phyloP scores from a whole-genome alignment of 2,888 invertebrate genomes.

The Chrysolina oricalcia region DNA sequence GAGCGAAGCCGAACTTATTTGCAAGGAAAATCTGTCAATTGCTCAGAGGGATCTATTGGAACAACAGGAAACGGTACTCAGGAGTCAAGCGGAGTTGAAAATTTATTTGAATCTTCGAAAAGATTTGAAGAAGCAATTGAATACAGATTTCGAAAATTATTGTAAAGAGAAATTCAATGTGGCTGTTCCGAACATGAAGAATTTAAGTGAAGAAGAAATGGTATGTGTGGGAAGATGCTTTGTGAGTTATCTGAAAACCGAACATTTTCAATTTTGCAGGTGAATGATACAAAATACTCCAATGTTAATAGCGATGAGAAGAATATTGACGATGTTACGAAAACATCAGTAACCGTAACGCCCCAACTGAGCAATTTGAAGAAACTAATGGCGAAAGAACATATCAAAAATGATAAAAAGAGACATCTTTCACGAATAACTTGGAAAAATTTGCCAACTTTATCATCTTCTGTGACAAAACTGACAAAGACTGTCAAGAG shows the following conservation, averaged over 20 bases:
- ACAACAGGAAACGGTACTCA: slow-evolving; percentile 65
- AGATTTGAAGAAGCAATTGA: slow-evolving; percentile 60
- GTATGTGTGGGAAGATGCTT: slow-evolving; percentile 19
- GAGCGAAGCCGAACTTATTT: slow-evolving; percentile 48
- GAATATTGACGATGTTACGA: neutral
- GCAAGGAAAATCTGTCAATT: slow-evolving; percentile 52
- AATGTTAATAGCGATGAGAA: neutral
- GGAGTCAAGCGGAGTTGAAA: slow-evolving; percentile 61
- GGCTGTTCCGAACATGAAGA: slow-evolving; percentile 39
- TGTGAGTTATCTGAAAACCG: neutral
- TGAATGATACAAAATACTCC: slow-evolving; percentile 18
- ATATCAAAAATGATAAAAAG: slow-evolving; percentile 14
- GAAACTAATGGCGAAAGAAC: slow-evolving; percentile 25
- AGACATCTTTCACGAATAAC: neutral
- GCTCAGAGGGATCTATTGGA: slow-evolving; percentile 54
- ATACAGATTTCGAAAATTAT: slow-evolving; percentile 63
- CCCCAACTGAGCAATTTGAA: slow-evolving; percentile 10
- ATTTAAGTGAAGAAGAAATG: slow-evolving; percentile 44
- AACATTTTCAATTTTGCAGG: neutral
- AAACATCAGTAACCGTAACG: neutral
- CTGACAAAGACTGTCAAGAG: too few species aligned
- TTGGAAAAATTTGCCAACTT: slow-evolving; percentile 22
- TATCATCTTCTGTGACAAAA: neutral
- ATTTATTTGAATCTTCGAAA: slow-evolving; percentile 60
- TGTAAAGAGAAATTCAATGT: slow-evolving; percentile 61